phyloP scores from a whole-genome alignment of 1,140 invertebrate species.

The Caerostris darwini region DNA sequence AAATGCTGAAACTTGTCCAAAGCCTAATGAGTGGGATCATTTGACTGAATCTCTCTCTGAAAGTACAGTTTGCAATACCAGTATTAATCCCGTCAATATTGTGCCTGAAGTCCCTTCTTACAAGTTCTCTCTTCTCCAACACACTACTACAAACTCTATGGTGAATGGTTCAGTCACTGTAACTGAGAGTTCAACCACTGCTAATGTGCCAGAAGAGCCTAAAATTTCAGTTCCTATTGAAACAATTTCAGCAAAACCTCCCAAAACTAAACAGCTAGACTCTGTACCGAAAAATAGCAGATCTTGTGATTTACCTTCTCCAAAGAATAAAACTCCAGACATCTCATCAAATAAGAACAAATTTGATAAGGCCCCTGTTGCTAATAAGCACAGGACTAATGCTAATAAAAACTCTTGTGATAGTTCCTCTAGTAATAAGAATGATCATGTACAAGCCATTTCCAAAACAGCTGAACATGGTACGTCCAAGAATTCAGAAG shows the following conservation, averaged over 20 bases:
- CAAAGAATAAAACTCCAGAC: constrained; percentile 75
- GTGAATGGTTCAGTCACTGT: constrained; percentile 57
- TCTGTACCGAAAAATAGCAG: constrained; percentile 70
- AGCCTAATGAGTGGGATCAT: constrained; percentile 60
- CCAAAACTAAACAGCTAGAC: constrained; percentile 67
- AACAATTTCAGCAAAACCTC: constrained; percentile 49
- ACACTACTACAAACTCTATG: constrained; percentile 51
- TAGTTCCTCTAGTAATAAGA: constrained; percentile 74
- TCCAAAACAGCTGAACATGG: constrained; percentile 46
- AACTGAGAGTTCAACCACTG: constrained; percentile 33
- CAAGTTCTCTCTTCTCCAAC: constrained; percentile 40
- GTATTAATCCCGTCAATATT: constrained; percentile 66
- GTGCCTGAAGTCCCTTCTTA: constrained; percentile 60
- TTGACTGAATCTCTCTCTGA: constrained; percentile 52
- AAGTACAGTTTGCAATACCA: constrained; percentile 59
- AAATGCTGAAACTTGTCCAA: constrained; percentile 44
- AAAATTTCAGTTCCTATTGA: constrained; percentile 74
- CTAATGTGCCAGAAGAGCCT: constrained; percentile 54
- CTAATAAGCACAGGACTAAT: constrained; percentile 62
- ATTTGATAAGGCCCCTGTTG: constrained; percentile 61
- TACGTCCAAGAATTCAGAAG: constrained; percentile 48
- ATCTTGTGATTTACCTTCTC: constrained; percentile 74
- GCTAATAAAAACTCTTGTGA: constrained; percentile 69
- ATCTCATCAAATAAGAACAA: constrained; percentile 66
- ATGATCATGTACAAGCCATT: constrained; percentile 44